Evolutionary conservation across 2,888 invertebrate species (phyloP), one percentile per base, ranked within the genome.

Genomic region (Ornithoptera alexandrae): DNA sequence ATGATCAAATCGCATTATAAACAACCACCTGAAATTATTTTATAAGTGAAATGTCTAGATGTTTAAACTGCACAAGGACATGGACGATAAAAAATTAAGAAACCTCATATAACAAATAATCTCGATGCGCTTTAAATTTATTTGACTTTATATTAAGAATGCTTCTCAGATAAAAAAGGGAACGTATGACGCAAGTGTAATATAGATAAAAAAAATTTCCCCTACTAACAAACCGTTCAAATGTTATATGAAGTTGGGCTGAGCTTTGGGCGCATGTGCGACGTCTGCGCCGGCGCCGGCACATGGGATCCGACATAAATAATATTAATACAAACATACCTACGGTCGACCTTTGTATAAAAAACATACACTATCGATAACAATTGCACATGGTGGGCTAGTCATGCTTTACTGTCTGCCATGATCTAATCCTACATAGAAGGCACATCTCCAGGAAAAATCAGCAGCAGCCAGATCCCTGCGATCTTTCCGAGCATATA

Each of bases 261-360:
- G 67, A 73, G 72, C 46, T 53, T n/a, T 36, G 18, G 69, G 71
- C 75, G 76, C 79, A 80, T 76, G 73, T 80, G 79, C 73, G 75
- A 75, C 74, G 76, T 71, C 77, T 77, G 80, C 84, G 84, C 80
- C 80, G 77, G 72, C 80, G 82, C 80, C 81, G 78, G 79, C 89
- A 89, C 84, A 87, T 89, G 89, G 61, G 39, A 57, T 15, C 42
- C 56, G n/a, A 61, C 61, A 30, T 69, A 65, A 65, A 66, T 67
- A 65, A 65, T 59, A 24, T 64, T 50, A 64, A 64, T 65, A 69
- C 42, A 69, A 69, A 66, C 65, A 58, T 62, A 65, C 56, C 61
- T 65, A 65, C 58, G 50, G 65, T 69, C 62, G 69, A 69, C 69
- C 69, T 69, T 62, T 62, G 65, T 24, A 46, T 65, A 50, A 70